Percentiles rank a stretch among this genome's conserved stretches.
These are phyloP conservation scores for Trichonephila clavipes DNA, from an alignment of 1,140 invertebrate species.

Conservation along the genomic window DNA sequence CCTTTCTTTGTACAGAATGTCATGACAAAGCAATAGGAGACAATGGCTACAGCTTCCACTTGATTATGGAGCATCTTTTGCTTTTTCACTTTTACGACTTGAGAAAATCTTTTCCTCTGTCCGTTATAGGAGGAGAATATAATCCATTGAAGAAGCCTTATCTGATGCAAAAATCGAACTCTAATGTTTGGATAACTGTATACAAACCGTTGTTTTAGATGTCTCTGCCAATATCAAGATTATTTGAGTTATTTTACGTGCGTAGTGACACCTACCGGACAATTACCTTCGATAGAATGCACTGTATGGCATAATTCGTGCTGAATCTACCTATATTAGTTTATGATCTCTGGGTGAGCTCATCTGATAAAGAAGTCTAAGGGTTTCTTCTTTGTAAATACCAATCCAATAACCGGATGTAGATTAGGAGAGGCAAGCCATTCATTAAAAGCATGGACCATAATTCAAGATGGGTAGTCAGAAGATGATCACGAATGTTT, in stretches of 20 bases:
- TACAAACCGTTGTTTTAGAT: not conserved
- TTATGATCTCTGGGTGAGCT: not conserved
- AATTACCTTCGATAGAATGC: not conserved
- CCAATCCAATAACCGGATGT: slow-evolving; percentile 11
- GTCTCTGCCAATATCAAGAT: not conserved
- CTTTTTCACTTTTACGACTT: not conserved
- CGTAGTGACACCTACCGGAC: not conserved
- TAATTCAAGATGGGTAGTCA: slow-evolving; percentile 40
- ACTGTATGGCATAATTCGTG: not conserved
- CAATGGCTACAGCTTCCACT: not conserved
- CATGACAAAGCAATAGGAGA: slow-evolving; percentile 36
- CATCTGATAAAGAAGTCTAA: not conserved
- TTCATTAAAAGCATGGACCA: slow-evolving; percentile 17
- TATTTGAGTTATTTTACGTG: not conserved
- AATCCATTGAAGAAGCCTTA: not conserved
- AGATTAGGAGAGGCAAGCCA: slow-evolving; percentile 17
- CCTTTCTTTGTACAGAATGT: not conserved
- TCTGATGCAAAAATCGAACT: too few species aligned
- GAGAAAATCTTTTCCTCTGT: not conserved
- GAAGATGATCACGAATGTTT: slow-evolving; percentile 26
- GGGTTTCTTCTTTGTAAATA: not conserved
- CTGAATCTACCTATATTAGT: not conserved
- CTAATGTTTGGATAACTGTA: slow-evolving; percentile 5
- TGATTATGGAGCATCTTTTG: not conserved
- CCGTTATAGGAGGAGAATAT: slow-evolving; percentile 23